These are phyloP conservation scores for Bhutanitis thaidina DNA, from an alignment of 2,888 invertebrate species.

Conservation along the genomic window DNA sequence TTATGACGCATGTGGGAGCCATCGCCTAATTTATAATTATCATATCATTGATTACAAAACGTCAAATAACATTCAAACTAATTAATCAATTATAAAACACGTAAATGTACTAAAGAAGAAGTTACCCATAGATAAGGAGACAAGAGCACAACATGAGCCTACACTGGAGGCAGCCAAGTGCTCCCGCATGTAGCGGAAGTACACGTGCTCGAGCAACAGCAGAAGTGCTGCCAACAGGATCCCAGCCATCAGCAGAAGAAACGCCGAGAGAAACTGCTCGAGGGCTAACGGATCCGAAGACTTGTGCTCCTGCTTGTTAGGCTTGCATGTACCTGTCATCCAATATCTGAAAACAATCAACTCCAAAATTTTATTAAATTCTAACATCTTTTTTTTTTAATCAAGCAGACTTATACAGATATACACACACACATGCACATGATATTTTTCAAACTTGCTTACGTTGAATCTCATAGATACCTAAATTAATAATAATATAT, in stretches of 20 bases:
- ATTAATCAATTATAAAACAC: too few relatives aligned
- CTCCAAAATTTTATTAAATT: neutral
- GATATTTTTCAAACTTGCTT: neutral
- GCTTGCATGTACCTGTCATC: slow-evolving; percentile 98
- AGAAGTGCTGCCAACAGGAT: slow-evolving; percentile 94
- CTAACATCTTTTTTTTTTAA: neutral
- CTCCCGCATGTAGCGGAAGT: slow-evolving; percentile 95
- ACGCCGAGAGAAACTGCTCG: slow-evolving; percentile 98
- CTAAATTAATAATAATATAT: too few relatives aligned
- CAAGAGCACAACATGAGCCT: slow-evolving; percentile 95
- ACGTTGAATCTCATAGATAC: neutral
- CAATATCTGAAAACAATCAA: slow-evolving; percentile 83
- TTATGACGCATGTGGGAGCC: too few relatives aligned
- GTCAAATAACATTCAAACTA: too few relatives aligned
- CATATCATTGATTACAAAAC: too few relatives aligned
- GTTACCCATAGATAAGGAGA: slow-evolving; percentile 93
- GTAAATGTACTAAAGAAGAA: slow-evolving; percentile 23
- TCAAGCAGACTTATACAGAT: neutral
- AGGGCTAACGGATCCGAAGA: slow-evolving; percentile 93
- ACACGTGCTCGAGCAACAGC: slow-evolving; percentile 94
- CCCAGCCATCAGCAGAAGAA: slow-evolving; percentile 96
- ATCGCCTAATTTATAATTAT: too few relatives aligned
- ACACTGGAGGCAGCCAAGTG: slow-evolving; percentile 93
- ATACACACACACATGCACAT: slow-evolving; percentile 15
- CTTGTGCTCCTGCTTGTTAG: slow-evolving; percentile 94